These are phyloP conservation scores for Meloidogyne exigua DNA, from an alignment of 1,140 invertebrate species.

Conservation along the genomic window DNA sequence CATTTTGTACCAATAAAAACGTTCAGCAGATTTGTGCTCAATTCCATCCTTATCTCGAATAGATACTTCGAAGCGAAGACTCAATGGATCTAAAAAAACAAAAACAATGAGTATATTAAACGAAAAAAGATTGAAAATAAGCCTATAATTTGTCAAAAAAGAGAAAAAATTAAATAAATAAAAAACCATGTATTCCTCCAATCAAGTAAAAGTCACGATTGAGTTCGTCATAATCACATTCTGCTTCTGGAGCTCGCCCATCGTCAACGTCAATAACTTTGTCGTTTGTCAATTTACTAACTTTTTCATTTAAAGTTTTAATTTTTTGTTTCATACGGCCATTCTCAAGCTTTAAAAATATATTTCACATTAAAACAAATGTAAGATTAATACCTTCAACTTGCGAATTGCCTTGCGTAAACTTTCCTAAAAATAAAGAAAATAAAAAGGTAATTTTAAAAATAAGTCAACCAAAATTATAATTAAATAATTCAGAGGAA, in stretches of 20 bases:
- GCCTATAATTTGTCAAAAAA: no score
- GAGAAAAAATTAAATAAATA: background rate
- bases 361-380: background rate
- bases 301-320: conserved; percentile 44
- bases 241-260: conserved; percentile 39
- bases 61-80: conserved; percentile 44
- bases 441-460: no score
- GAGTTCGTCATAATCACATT: conserved; percentile 55
- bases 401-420: conserved; percentile 58
- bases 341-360: conserved; percentile 54
- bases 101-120: no score
- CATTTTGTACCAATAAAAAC: conserved; percentile 62
- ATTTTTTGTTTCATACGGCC: conserved; percentile 48
- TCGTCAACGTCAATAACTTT: conserved; percentile 29
- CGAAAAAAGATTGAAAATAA: no score
- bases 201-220: conserved; percentile 52
- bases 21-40: conserved; percentile 57
- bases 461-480: no score
- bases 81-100: conserved; percentile 29
- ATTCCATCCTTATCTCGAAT: conserved; percentile 46
- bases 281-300: conserved; percentile 36
- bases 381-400: conserved; percentile 40
- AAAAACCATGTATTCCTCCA: conserved; percentile 50
- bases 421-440: conserved; percentile 38
- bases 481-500: no score